Conservation (phyloP, 1,140 invertebrate species). For the Lanistes nyassanus region DNA sequence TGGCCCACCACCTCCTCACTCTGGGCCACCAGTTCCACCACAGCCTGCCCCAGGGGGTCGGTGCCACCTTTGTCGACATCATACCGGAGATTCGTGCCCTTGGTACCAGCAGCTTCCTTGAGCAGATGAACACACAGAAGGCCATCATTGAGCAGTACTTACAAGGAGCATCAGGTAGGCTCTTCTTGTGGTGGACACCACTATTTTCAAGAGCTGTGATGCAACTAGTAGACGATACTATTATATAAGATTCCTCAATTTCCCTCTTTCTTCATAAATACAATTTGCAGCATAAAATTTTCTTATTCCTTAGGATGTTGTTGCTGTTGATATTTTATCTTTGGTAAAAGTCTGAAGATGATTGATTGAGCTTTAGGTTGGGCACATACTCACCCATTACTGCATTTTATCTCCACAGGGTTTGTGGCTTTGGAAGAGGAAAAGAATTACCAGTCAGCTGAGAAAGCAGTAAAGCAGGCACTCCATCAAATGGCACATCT, state of each 20-base stretch:
- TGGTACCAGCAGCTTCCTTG: constrained; percentile 76
- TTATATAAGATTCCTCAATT: no score
- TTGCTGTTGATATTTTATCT: no score
- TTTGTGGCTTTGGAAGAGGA: constrained; percentile 58
- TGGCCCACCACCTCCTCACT: constrained; percentile 80
- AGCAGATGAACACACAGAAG: constrained; percentile 79
- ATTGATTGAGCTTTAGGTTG: no score
- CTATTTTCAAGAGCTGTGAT: no score
- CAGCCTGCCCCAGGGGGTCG: constrained; percentile 66
- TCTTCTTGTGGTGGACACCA: no score
- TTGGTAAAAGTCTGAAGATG: no score
- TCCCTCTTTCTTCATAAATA: no score
- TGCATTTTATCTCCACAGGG: constrained; percentile 39
- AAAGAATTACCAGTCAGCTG: constrained; percentile 55
- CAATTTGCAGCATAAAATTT: no score
- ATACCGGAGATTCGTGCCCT: constrained; percentile 75
- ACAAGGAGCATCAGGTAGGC: constrained; percentile 74
- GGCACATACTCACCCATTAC: background rate
- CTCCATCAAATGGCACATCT: constrained; percentile 84
- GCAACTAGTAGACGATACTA: no score
- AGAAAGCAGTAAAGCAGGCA: constrained; percentile 82
- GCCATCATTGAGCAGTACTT: constrained; percentile 79
- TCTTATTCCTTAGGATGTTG: no score
- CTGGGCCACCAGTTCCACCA: constrained; percentile 72
- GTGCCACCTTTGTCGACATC: constrained; percentile 72